phyloP scores from a whole-genome alignment of 1,140 invertebrate species.

The Drosophila tropicalis region DNA sequence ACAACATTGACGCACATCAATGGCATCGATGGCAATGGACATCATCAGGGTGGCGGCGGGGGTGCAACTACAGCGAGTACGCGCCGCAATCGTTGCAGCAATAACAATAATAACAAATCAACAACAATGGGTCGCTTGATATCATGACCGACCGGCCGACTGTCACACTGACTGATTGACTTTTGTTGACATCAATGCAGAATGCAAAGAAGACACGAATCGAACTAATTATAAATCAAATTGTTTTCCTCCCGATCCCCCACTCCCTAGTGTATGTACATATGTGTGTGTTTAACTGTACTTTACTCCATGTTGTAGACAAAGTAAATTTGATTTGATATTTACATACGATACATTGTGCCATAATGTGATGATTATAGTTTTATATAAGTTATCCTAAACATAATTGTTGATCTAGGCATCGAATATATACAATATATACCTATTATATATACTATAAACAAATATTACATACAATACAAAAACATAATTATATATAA shows the following conservation, averaged over 20 bases:
- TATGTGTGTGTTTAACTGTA: slow-evolving; percentile 18
- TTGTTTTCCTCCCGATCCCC: not conserved
- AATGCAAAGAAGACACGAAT: slow-evolving; percentile 2
- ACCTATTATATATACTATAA: slow-evolving; percentile 13
- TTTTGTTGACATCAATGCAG: not conserved
- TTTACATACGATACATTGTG: slow-evolving; percentile 66
- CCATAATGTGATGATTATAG: slow-evolving; percentile 82
- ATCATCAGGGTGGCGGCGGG: slow-evolving; percentile 17
- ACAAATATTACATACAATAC: not conserved
- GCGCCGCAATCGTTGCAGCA: slow-evolving; percentile 35
- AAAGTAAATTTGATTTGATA: slow-evolving; percentile 29
- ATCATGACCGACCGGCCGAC: slow-evolving; percentile 35
- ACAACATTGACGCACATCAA: slow-evolving; percentile 64
- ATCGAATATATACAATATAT: slow-evolving; percentile 38
- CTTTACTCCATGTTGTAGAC: slow-evolving; percentile 23
- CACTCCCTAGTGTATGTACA: not conserved
- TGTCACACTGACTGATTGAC: not conserved
- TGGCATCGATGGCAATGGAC: slow-evolving; percentile 23
- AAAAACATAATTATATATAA: slow-evolving; percentile 2
- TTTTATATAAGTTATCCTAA: slow-evolving; percentile 73
- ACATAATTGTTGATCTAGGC: slow-evolving; percentile 66
- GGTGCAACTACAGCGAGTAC: not conserved
- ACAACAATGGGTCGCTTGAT: slow-evolving; percentile 49
- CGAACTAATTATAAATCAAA: not conserved
- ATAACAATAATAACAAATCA: slow-evolving; percentile 20